phyloP scores from a whole-genome alignment of 2,797 vertebrate genomes.

The Orientallactaga sibirica region DNA sequence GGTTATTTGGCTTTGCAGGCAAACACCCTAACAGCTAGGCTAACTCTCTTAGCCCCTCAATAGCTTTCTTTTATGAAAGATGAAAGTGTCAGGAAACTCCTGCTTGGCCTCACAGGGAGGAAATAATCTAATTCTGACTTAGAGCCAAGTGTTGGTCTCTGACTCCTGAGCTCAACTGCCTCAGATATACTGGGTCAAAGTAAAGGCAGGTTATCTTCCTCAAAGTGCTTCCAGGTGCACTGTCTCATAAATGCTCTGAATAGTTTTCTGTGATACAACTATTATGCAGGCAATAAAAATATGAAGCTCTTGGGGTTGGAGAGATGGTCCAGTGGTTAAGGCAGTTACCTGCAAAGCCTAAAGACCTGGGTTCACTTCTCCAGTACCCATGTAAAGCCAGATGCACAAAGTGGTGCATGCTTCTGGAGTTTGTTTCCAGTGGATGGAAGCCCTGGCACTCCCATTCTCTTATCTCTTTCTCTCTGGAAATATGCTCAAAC shows the following conservation, averaged over 20 bases:
- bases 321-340: too few species aligned
- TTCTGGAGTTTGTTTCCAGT: too few species aligned
- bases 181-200: neutral
- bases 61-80: conserved; percentile 2
- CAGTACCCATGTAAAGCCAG: too few species aligned
- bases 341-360: too few species aligned
- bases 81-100: neutral
- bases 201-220: neutral
- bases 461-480: too few species aligned
- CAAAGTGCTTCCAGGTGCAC: neutral
- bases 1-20: too few species aligned
- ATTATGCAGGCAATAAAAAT: neutral
- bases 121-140: neutral
- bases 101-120: neutral
- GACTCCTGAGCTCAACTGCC: conserved; percentile 7
- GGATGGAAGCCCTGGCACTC: too few species aligned
- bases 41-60: neutral
- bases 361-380: too few species aligned
- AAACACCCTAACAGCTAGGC: too few species aligned
- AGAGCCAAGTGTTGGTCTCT: neutral
- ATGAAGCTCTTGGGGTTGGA: neutral
- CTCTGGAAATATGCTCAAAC: neutral
- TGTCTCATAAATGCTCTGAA: conserved; percentile 31
- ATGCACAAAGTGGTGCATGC: too few species aligned
- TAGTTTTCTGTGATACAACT: neutral